Percentiles rank a stretch among this genome's conserved stretches.
Conservation (phyloP, 2,113 vertebrate genomes). For the Mormyrus lacerda region DNA sequence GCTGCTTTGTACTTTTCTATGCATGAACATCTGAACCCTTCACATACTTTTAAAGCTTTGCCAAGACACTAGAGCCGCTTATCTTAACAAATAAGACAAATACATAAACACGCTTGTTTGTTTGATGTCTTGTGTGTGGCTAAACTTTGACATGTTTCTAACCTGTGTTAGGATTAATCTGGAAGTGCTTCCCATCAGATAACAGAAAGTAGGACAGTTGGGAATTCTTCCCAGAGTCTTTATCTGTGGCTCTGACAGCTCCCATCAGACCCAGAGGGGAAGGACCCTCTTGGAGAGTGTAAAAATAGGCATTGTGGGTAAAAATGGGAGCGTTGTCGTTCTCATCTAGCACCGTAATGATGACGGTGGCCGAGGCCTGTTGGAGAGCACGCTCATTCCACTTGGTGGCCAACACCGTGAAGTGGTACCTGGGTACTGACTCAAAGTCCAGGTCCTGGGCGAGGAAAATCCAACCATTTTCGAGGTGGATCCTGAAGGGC, state of each 20-base stretch:
- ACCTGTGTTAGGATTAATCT: conserved; percentile 88
- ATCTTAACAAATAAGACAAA: background rate
- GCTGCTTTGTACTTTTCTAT: background rate
- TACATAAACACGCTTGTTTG: background rate
- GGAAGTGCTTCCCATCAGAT: conserved; percentile 82
- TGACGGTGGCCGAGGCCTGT: conserved; percentile 63
- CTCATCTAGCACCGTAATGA: conserved; percentile 74
- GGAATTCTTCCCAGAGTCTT: conserved; percentile 75
- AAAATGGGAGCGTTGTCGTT: conserved; percentile 81
- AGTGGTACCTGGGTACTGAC: conserved; percentile 49
- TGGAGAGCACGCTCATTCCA: conserved; percentile 26
- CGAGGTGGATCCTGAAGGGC: conserved; percentile 64
- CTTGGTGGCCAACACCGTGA: conserved; percentile 60
- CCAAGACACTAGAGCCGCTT: background rate
- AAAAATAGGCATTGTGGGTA: conserved; percentile 61
- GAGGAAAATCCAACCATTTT: conserved; percentile 75
- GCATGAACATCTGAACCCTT: background rate
- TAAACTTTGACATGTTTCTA: conserved; percentile 24
- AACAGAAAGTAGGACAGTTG: conserved; percentile 81
- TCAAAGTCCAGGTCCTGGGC: conserved; percentile 72
- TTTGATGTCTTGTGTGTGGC: background rate
- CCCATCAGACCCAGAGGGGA: conserved; percentile 71
- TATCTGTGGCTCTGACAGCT: conserved; percentile 67
- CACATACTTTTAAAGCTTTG: background rate
- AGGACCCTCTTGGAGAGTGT: conserved; percentile 70